Percentiles rank a stretch among this genome's conserved stretches.
These are phyloP conservation scores for Formica aserva DNA, from an alignment of 2,888 invertebrate genomes.

Conservation along the genomic window DNA sequence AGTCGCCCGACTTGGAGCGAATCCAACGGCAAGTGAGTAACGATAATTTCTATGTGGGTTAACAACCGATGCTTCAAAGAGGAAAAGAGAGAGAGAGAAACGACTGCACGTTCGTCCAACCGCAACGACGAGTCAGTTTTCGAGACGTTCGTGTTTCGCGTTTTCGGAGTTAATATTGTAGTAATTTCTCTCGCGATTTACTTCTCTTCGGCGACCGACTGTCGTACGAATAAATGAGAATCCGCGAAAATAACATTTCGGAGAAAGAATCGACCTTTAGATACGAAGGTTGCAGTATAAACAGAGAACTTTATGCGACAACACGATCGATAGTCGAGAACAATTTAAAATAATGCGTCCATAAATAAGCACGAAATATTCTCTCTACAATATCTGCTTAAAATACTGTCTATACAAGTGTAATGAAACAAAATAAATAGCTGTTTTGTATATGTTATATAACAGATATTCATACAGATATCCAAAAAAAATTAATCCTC, in stretches of 20 bases:
- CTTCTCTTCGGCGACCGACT: slow-evolving; percentile 17
- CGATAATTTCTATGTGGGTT: slow-evolving; percentile 42
- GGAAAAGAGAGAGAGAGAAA: not conserved
- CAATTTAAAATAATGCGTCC: not conserved
- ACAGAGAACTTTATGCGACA: not conserved
- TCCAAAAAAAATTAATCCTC: not conserved
- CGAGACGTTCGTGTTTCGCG: slow-evolving; percentile 32
- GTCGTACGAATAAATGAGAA: not conserved
- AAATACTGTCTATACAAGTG: not conserved
- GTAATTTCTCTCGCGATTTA: not conserved
- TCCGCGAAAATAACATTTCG: not conserved
- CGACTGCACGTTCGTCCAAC: slow-evolving; percentile 6
- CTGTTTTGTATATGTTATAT: not conserved
- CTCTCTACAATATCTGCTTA: not conserved
- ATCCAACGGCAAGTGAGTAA: slow-evolving; percentile 54
- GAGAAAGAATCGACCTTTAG: not conserved
- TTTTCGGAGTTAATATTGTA: not conserved
- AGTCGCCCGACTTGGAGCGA: slow-evolving; percentile 62
- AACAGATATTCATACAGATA: not conserved
- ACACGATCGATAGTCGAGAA: not conserved
- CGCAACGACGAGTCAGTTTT: not conserved
- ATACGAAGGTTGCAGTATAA: not conserved
- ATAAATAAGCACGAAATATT: not conserved
- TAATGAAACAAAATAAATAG: not conserved
- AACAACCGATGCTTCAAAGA: slow-evolving; percentile 30